Evolutionary conservation across 2,113 vertebrate species (phyloP).

Genomic region (Rhinolophus sinicus): DNA sequence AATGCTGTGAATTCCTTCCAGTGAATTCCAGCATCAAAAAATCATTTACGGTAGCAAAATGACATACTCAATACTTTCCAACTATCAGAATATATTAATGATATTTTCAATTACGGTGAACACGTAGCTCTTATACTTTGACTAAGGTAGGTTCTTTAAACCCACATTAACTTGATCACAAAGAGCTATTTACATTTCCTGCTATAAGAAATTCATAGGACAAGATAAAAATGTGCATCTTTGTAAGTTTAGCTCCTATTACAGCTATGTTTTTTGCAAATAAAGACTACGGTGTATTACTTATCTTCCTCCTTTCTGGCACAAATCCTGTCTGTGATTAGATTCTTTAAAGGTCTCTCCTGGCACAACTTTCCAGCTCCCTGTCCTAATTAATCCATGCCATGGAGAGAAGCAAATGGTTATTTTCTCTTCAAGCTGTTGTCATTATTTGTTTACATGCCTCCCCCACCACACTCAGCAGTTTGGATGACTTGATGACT

Average conservation of each 20-base stretch:
- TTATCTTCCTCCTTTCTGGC: not conserved
- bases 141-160: not conserved
- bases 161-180: not conserved
- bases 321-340: conserved; percentile 6
- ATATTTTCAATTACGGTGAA: conserved; percentile 32
- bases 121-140: not conserved
- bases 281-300: not conserved
- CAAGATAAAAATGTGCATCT: not conserved
- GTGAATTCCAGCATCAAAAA: conserved; percentile 55
- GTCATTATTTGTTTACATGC: not conserved
- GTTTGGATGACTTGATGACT: not conserved
- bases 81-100: not conserved
- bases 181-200: not conserved
- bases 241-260: not conserved
- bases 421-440: not conserved
- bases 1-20: conserved; percentile 56
- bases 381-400: not conserved
- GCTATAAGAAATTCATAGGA: not conserved
- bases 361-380: not conserved
- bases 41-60: conserved; percentile 32
- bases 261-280: not conserved
- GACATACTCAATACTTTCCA: conserved; percentile 12
- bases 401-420: not conserved
- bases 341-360: not conserved
- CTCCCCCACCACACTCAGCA: not conserved